Evolutionary conservation across 2,113 vertebrate genomes (phyloP).

Genomic region (Chloroceryle aenea): DNA sequence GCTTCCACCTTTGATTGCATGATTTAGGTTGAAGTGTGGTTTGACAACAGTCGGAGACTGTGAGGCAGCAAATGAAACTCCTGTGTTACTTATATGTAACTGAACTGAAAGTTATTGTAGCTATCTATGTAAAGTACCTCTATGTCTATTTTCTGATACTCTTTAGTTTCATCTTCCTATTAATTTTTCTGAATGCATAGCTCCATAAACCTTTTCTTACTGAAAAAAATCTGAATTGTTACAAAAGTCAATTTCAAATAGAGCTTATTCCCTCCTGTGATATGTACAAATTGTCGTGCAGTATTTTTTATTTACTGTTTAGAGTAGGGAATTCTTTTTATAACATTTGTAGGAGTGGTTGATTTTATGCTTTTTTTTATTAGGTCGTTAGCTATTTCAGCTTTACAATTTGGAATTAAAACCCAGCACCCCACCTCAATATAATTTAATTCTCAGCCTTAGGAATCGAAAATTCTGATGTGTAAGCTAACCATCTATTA

Average conservation of each 20-base stretch:
- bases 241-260: background rate
- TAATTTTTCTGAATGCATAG: background rate
- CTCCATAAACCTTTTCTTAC: background rate
- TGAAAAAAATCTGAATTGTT: background rate
- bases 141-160: background rate
- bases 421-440: background rate
- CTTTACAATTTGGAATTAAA: background rate
- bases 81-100: background rate
- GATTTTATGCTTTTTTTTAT: background rate
- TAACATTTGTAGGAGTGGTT: rapidly evolving
- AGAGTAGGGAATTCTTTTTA: background rate
- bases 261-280: background rate
- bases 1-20: background rate
- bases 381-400: background rate
- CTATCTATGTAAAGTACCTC: background rate
- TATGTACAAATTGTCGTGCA: background rate
- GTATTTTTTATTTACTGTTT: background rate
- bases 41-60: background rate
- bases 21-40: constrained; percentile 3
- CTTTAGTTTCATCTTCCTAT: background rate
- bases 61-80: background rate
- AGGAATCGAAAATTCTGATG: background rate
- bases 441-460: background rate
- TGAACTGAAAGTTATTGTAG: background rate
- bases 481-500: constrained; percentile 12